Conservation (phyloP, 2,888 invertebrate genomes). For the Xestia c-nigrum region DNA sequence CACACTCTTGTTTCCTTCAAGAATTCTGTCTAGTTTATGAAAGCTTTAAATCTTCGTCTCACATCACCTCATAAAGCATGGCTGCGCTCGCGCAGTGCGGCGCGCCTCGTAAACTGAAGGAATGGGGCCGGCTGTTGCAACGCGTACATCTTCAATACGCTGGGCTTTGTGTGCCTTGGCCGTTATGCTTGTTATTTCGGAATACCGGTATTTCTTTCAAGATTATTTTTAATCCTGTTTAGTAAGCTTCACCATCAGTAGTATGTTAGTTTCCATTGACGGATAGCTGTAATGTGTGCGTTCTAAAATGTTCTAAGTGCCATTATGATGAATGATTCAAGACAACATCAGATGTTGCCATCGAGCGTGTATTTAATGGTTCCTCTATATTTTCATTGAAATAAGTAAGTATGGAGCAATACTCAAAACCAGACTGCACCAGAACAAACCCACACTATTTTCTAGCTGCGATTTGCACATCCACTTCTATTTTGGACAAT, state of each 20-base stretch:
- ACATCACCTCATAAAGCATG: conserved; percentile 52
- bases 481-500: conserved; percentile 47
- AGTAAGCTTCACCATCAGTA: conserved; percentile 2
- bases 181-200: conserved; percentile 28
- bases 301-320: neutral
- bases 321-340: conserved; percentile 8
- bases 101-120: conserved; percentile 60
- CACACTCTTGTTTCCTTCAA: conserved; percentile 33
- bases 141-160: conserved; percentile 40
- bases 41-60: conserved; percentile 49
- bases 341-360: neutral
- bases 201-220: conserved; percentile 39
- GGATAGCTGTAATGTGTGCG: neutral
- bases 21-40: conserved; percentile 53
- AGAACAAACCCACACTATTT: conserved; percentile 12
- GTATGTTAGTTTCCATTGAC: conserved; percentile 1
- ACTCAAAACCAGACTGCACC: conserved; percentile 2
- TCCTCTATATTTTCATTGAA: neutral
- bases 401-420: conserved; percentile 2
- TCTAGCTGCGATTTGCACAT: conserved; percentile 18
- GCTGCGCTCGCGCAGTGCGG: conserved; percentile 36
- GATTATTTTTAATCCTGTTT: conserved; percentile 9
- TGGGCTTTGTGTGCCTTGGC: conserved; percentile 27
- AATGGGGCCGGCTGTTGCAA: conserved; percentile 65
- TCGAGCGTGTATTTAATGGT: neutral